Base-by-base conservation (phyloP, 2,113 vertebrate species). In the Carlito syrichta region DNA sequence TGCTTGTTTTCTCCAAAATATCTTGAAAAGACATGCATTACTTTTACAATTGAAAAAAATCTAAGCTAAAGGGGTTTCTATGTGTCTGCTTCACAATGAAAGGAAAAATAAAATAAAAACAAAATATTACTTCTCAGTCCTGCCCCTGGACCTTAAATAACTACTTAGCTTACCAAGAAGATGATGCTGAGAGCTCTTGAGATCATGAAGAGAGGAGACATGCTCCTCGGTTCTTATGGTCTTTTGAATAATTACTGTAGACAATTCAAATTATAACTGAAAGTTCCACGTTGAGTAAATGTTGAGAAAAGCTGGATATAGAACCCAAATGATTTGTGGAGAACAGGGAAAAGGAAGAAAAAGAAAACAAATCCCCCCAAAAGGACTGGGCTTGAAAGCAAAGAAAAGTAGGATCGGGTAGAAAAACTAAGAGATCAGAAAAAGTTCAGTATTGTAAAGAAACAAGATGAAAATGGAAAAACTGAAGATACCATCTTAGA, bases 41-140 rank as follows among this genome's bases (percentile, higher is more conserved):
- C 40, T 94, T 90, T 78, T n/a, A 81, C 20, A 78, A 62, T 19
- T 78, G 27, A 40, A 69, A 73, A 60, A 52, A 82, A 83, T 35
- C 54, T 63, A 94, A 90, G 35, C 45, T 68, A 76, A 78, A 83
- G 22, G 1, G 14, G 3, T 40, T 94, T 76, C 74, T 60, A 27
- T 84, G 81, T 76, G 12, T 79, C 22, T 92, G 30, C 32, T 93
- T 91, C 27, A 58, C 93, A 93, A 91, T 86, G 25, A 96, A 96
- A 96, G 43, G 8, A 52, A 85, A 94, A 52, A 63, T 17, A 81
- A 93, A 56, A 73, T 17, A 60, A 77, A 60, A 84, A 73, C 66
- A 85, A 87, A 87, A 95, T 56, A 19, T 38, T 83, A 62, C 32
- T 89, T 79, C 52, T 92, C 3, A 32, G 23, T 84, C 52, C 54